Percentiles rank a stretch among this genome's conserved stretches.
Evolutionary conservation across 2,113 vertebrate species (phyloP).

Genomic region (Tragelaphus buxtoni): DNA sequence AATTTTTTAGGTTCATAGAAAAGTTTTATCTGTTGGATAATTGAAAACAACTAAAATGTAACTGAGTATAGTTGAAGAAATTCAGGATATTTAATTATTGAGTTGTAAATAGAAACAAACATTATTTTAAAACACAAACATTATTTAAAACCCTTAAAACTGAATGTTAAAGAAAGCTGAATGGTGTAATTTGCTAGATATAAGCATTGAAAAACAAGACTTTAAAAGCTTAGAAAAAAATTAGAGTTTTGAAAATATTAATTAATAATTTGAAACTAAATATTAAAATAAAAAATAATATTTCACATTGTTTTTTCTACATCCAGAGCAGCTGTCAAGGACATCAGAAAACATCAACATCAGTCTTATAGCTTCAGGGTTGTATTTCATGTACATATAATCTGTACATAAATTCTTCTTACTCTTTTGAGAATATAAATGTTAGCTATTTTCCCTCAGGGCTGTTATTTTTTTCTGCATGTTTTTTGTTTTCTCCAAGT

Average conservation of each 20-base stretch:
- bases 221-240: conserved; percentile 15
- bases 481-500: neutral
- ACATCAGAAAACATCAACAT: neutral
- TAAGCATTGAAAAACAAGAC: neutral
- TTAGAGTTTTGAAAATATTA: neutral
- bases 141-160: neutral
- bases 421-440: neutral
- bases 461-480: neutral
- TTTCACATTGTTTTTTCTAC: neutral
- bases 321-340: neutral
- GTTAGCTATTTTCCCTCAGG: neutral
- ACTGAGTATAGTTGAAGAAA: neutral
- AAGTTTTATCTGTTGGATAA: neutral
- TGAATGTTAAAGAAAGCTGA: neutral
- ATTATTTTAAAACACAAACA: neutral
- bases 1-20: neutral
- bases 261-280: neutral
- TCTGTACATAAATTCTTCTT: neutral
- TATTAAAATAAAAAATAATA: neutral
- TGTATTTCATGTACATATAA: neutral
- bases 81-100: neutral
- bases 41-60: neutral
- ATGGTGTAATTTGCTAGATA: neutral
- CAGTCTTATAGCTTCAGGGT: neutral
- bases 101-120: neutral